Base-by-base conservation (phyloP, 1,140 invertebrate genomes). In the Musca domestica region DNA sequence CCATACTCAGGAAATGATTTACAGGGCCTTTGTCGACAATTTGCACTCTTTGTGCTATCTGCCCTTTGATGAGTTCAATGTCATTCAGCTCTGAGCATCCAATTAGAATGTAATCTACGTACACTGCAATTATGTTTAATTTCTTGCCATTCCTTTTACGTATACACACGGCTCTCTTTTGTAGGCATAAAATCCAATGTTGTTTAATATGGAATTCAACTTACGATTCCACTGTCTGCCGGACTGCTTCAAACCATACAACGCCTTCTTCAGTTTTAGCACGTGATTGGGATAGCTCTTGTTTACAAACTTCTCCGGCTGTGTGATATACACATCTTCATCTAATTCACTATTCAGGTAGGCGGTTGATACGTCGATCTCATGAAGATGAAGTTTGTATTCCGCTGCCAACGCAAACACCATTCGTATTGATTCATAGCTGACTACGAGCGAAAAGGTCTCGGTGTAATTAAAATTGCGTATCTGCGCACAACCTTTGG, bases 371-470 rank as follows among this genome's bases (percentile, higher is more conserved):
- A 81, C 72, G 70, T 83, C 80, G 46, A 81, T 68, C 19, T 82
- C 77, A 5, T 68, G 52, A 0, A 82, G 70, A 10, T 75, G 20
- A 17, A 78, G 66, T 17, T 58, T 23, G n/a, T 56, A 67, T 15
- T 52, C 49, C 19, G 22, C 49, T 3, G 49, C 49, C 10, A 51
- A 20, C 95, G 72, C 89, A 20, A 20, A 51, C 22, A 51, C 19
- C 19, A 51, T 51, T 19, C 49, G 19, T 51, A 20, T 51, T 6
- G 48, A n/a, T n/a, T n/a, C n/a, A n/a, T n/a, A n/a, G n/a, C n/a
- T n/a, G n/a, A n/a, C n/a, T n/a, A n/a, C n/a, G n/a, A n/a, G n/a
- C n/a, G n/a, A n/a, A n/a, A n/a, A n/a, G n/a, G n/a, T n/a, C n/a
- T n/a, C n/a, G n/a, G n/a, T n/a, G n/a, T n/a, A n/a, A n/a, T n/a